Evolutionary conservation across 2,113 vertebrate species (phyloP), one percentile per base, ranked within the genome.

Genomic region (Probosciger aterrimus): DNA sequence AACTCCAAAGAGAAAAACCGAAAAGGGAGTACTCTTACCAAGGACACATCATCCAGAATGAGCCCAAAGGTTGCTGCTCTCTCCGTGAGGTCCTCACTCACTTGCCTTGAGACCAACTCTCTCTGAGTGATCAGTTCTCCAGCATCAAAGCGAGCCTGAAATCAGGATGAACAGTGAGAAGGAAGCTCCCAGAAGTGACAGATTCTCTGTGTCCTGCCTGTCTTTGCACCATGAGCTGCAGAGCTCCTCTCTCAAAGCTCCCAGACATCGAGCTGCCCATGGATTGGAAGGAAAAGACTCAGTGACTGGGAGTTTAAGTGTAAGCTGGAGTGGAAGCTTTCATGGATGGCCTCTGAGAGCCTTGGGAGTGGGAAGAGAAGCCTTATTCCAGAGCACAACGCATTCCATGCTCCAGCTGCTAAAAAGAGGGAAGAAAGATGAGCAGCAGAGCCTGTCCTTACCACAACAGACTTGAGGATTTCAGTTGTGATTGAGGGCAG

Each of bases 51-150:
- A 55, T 99, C 99, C 92, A 99, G 97, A 96, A 99, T 99, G 88
- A 99, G 99, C 37, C 99, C 99, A 0, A 99, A 99, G 80, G 99
- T 99, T 3, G 98, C 98, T 0, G 99, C 99, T 97, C 99, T 97
- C 98, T 99, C 99, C 0, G 98, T 99, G 5, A 99, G 99, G 97
- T 99, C 99, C 53, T 99, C 99, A 3, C 99, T 99, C 97, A 99
- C 99, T 97, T 99, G 99, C 83, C 98, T 98, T 7, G 99, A 99
- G 77, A 99, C 99, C 44, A 99, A 93, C 97, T 99, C 99, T 97
- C 99, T 98, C 97, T 99, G 99, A 8, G 99, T 99, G 97, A 99
- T 99, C 90, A 99, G 95, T 76, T 99, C 99, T 5, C 99, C 99
- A 2, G 99, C 99, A 76, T 99, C 99, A 77, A 99, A 99, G n/a